Percentiles rank a stretch among this genome's conserved stretches.
These are phyloP conservation scores for Lymantria dispar DNA, from an alignment of 2,888 invertebrate genomes.

Conservation along the genomic window DNA sequence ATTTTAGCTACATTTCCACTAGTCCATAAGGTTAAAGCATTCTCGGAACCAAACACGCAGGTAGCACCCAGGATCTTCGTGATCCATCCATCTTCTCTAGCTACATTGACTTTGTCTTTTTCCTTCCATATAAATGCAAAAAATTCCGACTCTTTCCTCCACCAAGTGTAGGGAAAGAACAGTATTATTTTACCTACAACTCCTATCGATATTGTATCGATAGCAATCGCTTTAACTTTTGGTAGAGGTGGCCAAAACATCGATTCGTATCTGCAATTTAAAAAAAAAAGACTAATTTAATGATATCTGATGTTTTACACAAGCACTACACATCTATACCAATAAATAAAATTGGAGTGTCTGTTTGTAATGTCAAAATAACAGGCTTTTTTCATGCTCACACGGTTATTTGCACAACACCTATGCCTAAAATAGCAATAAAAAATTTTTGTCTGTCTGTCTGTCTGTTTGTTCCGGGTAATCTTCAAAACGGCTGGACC, in stretches of 20 bases:
- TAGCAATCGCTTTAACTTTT: slow-evolving; percentile 71
- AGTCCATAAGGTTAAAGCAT: slow-evolving; percentile 33
- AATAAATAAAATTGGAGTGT: too few species aligned
- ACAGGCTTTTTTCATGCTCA: too few species aligned
- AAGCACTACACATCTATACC: too few species aligned
- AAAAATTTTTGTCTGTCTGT: too few species aligned
- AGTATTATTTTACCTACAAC: slow-evolving; percentile 86
- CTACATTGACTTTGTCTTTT: slow-evolving; percentile 16
- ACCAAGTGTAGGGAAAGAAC: slow-evolving; percentile 85
- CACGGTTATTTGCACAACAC: too few species aligned
- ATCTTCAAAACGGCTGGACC: too few species aligned
- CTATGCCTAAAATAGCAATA: too few species aligned
- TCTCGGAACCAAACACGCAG: slow-evolving; percentile 21
- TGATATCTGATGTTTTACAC: too few species aligned
- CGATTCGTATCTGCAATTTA: slow-evolving; percentile 70
- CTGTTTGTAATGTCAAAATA: too few species aligned
- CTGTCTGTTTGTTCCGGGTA: too few species aligned
- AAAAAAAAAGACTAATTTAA: too few species aligned
- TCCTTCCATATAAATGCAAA: slow-evolving; percentile 64
- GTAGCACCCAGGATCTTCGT: slow-evolving; percentile 29
- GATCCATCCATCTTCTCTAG: slow-evolving; percentile 25
- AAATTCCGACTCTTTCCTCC: slow-evolving; percentile 62
- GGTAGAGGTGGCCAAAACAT: slow-evolving; percentile 83
- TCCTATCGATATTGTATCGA: slow-evolving; percentile 84
- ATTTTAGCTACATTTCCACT: slow-evolving; percentile 28